Evolutionary conservation across 2,113 vertebrate species (phyloP).

Genomic region (Atrichornis clamosus): DNA sequence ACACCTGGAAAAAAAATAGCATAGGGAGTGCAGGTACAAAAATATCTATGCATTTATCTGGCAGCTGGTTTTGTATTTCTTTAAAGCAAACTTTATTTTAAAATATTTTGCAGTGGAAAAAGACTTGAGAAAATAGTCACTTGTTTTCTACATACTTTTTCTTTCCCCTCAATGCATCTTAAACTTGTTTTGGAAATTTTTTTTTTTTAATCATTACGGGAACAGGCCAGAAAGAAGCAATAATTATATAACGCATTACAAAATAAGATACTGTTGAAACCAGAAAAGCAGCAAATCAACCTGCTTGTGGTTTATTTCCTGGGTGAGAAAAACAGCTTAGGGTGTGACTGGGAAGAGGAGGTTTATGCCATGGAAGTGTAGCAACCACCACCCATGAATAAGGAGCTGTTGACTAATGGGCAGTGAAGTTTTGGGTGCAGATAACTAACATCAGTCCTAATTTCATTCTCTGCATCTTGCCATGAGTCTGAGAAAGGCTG

Average conservation of each 20-base stretch:
- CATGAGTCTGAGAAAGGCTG: background rate
- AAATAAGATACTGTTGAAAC: slow-evolving; percentile 12
- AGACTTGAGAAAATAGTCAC: background rate
- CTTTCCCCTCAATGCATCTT: background rate
- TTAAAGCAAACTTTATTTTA: background rate
- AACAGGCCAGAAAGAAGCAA: background rate
- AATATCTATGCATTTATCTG: background rate
- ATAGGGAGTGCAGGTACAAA: background rate
- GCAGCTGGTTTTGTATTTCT: background rate
- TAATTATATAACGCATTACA: background rate
- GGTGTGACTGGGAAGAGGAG: slow-evolving; percentile 33
- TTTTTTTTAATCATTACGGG: background rate
- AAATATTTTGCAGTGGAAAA: background rate
- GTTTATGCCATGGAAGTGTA: background rate
- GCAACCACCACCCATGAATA: background rate
- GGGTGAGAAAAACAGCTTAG: background rate
- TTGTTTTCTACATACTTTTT: background rate
- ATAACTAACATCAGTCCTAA: background rate
- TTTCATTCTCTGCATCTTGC: background rate
- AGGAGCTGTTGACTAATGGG: background rate
- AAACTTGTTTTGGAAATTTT: background rate
- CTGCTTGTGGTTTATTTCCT: background rate
- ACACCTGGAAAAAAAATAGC: background rate
- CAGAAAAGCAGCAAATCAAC: slow-evolving; percentile 1
- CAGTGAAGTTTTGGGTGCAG: background rate